A percentile compares a stretch with the other conserved stretches of the same genome.
Evolutionary conservation across 1,140 invertebrate genomes (phyloP).

Genomic region (Musca domestica): DNA sequence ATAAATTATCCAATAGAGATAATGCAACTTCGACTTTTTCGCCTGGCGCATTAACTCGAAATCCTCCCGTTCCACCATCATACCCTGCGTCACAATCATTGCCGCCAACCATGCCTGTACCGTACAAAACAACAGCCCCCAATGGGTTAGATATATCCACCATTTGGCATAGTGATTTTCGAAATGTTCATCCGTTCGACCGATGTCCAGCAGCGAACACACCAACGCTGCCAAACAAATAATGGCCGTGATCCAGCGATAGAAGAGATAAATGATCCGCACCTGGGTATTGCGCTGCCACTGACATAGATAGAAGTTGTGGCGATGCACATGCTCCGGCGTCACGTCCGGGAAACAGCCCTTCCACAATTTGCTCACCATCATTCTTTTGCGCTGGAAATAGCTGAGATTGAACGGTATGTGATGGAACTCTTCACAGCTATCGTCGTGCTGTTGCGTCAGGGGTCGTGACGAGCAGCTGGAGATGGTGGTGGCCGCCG

Average conservation of each 20-base stretch:
- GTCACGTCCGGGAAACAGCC: slow-evolving; percentile 52
- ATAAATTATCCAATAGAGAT: slow-evolving; percentile 63
- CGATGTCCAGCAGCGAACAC: slow-evolving; percentile 59
- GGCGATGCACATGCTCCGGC: slow-evolving; percentile 51
- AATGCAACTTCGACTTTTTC: slow-evolving; percentile 54
- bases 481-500: slow-evolving; percentile 10
- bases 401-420: slow-evolving; percentile 44
- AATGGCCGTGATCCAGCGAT: slow-evolving; percentile 59
- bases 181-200: slow-evolving; percentile 50
- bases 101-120: slow-evolving; percentile 53
- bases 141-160: slow-evolving; percentile 69
- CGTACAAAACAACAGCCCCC: slow-evolving; percentile 61
- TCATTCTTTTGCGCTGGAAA: slow-evolving; percentile 51
- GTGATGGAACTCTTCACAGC: slow-evolving; percentile 49
- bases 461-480: slow-evolving; percentile 19
- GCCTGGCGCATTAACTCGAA: slow-evolving; percentile 50
- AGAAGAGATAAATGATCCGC: slow-evolving; percentile 58
- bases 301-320: slow-evolving; percentile 53
- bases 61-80: slow-evolving; percentile 54
- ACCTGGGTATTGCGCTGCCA: slow-evolving; percentile 55
- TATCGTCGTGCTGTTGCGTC: slow-evolving; percentile 39
- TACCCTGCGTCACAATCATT: slow-evolving; percentile 52
- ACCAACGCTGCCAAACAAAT: slow-evolving; percentile 57
- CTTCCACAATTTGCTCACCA: slow-evolving; percentile 54
- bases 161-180: slow-evolving; percentile 57